A percentile compares a stretch with the other conserved stretches of the same genome.
Evolutionary conservation across 2,888 invertebrate genomes (phyloP).

Genomic region (Apantesis nais): DNA sequence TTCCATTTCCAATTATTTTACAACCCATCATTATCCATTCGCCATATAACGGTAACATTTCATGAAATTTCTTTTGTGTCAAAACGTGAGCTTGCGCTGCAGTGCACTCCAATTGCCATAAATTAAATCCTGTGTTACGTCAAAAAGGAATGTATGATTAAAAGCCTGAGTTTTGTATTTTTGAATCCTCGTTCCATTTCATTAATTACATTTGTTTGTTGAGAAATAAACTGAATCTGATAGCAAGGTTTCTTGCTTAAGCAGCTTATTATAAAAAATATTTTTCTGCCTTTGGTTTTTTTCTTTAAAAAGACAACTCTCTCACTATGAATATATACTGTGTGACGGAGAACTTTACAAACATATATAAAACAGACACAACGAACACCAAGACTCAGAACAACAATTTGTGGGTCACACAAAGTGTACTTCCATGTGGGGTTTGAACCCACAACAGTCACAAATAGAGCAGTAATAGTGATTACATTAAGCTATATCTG

Average conservation of each 20-base stretch:
- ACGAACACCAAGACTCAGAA: no score
- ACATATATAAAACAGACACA: no score
- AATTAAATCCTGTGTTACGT: constrained; percentile 35
- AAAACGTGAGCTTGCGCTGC: constrained; percentile 21
- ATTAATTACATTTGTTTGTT: neutral
- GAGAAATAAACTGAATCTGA: neutral
- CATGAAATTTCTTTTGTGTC: constrained; percentile 2
- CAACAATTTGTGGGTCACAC: no score
- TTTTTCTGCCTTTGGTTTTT: no score
- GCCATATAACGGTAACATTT: constrained; percentile 6
- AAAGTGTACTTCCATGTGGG: no score
- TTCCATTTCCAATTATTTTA: neutral
- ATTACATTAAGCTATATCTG: no score
- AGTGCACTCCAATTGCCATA: constrained; percentile 23
- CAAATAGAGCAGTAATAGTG: no score
- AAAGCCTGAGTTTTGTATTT: neutral
- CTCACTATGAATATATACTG: no score
- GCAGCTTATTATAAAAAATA: neutral
- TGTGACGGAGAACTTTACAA: no score
- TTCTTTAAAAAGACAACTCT: no score
- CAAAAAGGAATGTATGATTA: constrained; percentile 17
- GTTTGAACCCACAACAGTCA: no score
- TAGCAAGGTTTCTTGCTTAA: neutral
- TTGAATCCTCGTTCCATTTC: neutral
- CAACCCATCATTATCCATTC: constrained; percentile 7